Percentiles rank a stretch among this genome's conserved stretches.
Evolutionary conservation across 1,140 invertebrate species (phyloP).

Genomic region (Drosophila elegans): DNA sequence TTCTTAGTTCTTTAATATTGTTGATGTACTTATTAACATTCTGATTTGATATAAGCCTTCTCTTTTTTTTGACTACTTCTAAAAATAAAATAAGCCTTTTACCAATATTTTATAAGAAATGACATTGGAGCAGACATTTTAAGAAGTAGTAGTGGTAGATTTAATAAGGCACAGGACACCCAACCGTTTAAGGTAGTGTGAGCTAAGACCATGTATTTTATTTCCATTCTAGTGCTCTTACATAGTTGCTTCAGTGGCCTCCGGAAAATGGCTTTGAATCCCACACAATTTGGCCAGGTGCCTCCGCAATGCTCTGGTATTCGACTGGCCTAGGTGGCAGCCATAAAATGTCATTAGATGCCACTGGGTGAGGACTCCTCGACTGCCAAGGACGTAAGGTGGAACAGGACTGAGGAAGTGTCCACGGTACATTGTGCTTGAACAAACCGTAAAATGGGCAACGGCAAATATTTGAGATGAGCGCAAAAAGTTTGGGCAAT

Average conservation of each 20-base stretch:
- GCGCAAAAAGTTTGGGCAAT: slow-evolving; percentile 48
- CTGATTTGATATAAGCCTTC: no score
- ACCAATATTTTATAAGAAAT: no score
- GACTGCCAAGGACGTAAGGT: background rate
- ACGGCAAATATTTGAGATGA: slow-evolving; percentile 61
- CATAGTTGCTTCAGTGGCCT: background rate
- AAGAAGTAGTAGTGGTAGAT: no score
- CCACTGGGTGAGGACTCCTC: slow-evolving; percentile 11
- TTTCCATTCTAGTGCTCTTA: background rate
- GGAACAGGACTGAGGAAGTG: background rate
- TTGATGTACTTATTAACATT: no score
- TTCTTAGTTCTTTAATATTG: background rate
- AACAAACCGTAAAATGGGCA: slow-evolving; percentile 54
- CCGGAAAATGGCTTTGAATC: slow-evolving; percentile 7
- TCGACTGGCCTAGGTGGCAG: slow-evolving; percentile 32
- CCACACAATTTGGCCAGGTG: slow-evolving; percentile 28
- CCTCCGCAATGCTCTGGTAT: slow-evolving; percentile 6
- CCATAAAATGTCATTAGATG: slow-evolving; percentile 61
- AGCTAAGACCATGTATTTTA: background rate
- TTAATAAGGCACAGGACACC: background rate
- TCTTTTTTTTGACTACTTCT: no score
- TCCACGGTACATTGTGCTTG: slow-evolving; percentile 23
- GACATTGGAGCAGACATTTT: no score
- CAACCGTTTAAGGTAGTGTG: no score
- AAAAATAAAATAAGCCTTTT: no score